Percentiles rank a stretch among this genome's conserved stretches.
Evolutionary conservation across 2,113 vertebrate genomes (phyloP).

Genomic region (Tilapia sparmanii): DNA sequence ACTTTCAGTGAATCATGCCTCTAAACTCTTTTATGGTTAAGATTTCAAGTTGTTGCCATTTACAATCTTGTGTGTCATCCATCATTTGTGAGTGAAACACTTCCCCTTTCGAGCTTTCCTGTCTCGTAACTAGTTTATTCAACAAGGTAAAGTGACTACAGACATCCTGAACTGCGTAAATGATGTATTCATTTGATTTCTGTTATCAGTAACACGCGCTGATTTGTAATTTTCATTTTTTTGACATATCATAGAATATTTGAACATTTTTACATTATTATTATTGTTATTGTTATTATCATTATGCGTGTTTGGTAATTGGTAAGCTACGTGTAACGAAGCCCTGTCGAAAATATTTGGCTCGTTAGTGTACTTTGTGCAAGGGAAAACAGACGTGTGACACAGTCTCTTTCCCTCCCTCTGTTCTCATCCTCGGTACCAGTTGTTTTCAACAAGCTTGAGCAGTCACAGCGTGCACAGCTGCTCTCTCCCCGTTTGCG

Average conservation of each 20-base stretch:
- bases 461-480: background rate
- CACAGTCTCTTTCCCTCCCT: background rate
- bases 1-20: background rate
- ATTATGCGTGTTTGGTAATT: slow-evolving; percentile 70
- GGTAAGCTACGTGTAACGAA: slow-evolving; percentile 38
- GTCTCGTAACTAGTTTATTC: background rate
- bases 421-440: background rate
- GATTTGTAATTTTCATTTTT: background rate
- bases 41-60: slow-evolving; percentile 60
- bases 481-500: background rate
- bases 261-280: background rate
- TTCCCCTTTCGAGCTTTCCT: slow-evolving; percentile 37
- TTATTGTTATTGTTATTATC: background rate
- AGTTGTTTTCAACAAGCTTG: background rate
- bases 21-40: slow-evolving; percentile 45
- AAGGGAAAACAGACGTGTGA: background rate
- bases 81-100: slow-evolving; percentile 50
- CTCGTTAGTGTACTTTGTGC: background rate
- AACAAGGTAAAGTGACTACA: background rate
- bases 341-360: slow-evolving; percentile 26
- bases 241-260: background rate
- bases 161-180: background rate
- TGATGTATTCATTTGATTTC: background rate
- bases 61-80: slow-evolving; percentile 40
- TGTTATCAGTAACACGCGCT: background rate